A percentile compares a stretch with the other conserved stretches of the same genome.
phyloP scores from a whole-genome alignment of 1,140 invertebrate genomes.

The Diploscapter pachys region DNA sequence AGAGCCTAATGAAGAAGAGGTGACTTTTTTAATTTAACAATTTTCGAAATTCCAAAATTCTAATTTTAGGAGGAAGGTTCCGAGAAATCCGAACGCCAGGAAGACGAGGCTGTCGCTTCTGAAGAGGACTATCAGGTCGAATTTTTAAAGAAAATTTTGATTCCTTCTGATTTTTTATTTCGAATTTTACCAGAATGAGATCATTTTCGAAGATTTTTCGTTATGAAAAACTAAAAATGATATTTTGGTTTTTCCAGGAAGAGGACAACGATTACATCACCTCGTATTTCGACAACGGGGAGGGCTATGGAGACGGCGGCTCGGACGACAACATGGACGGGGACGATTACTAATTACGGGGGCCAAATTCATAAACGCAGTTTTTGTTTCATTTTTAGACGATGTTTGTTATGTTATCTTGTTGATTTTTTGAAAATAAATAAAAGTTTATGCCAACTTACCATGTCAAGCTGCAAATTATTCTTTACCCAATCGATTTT shows the following conservation, averaged over 20 bases:
- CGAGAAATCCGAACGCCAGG: constrained; percentile 38
- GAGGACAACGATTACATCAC: constrained; percentile 61
- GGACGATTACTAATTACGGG: constrained; percentile 7
- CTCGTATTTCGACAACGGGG: constrained; percentile 62
- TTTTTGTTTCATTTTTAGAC: not conserved
- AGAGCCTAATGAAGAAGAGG: constrained; percentile 19
- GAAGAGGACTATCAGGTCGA: constrained; percentile 43
- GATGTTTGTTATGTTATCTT: constrained; percentile 13
- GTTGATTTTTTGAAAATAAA: constrained; percentile 1
- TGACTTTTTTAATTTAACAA: not conserved
- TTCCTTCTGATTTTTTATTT: too few species aligned
- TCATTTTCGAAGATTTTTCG: too few species aligned
- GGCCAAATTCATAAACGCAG: not conserved
- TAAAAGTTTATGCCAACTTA: not conserved
- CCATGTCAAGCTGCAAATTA: too few species aligned
- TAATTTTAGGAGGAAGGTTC: constrained; percentile 13
- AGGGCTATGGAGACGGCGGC: constrained; percentile 40
- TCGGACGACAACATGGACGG: constrained; percentile 30
- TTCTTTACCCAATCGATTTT: too few species aligned
- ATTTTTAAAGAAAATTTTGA: too few species aligned
- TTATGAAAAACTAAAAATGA: too few species aligned
- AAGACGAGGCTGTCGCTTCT: constrained; percentile 39
- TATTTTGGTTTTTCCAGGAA: constrained; percentile 33
- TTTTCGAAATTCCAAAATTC: not conserved
- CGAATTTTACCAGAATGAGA: too few species aligned